Conservation (phyloP, 2,797 vertebrate genomes). For the Hipposideros larvatus region DNA sequence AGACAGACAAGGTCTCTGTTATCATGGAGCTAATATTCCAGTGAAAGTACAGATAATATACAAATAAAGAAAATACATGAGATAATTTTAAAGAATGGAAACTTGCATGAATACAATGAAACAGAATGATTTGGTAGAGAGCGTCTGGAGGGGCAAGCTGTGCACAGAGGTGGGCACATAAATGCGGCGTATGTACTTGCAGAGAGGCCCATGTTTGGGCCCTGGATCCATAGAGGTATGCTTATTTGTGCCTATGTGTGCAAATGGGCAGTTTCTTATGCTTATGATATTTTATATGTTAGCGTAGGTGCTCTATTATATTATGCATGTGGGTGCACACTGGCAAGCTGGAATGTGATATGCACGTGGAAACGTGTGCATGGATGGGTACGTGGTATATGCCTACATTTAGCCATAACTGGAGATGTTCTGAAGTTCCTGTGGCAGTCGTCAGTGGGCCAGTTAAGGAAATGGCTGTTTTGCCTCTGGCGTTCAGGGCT, state of each 20-base stretch:
- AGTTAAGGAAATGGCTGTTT: slow-evolving; percentile 67
- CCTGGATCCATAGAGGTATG: not conserved
- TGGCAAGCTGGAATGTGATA: not conserved
- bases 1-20: slow-evolving; percentile 37
- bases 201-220: not conserved
- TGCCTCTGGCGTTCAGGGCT: slow-evolving; percentile 62
- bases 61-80: slow-evolving; percentile 58
- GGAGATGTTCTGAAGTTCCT: slow-evolving; percentile 58
- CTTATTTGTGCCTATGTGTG: slow-evolving; percentile 45
- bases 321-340: not conserved
- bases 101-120: slow-evolving; percentile 40
- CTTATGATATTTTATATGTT: slow-evolving; percentile 37
- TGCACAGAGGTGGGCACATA: not conserved
- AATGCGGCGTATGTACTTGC: not conserved
- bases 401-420: not conserved
- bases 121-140: slow-evolving; percentile 22
- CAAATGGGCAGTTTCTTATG: slow-evolving; percentile 22
- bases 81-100: slow-evolving; percentile 67
- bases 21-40: slow-evolving; percentile 28
- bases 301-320: not conserved
- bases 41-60: slow-evolving; percentile 43
- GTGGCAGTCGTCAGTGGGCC: slow-evolving; percentile 29
- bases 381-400: not conserved
- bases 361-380: not conserved
- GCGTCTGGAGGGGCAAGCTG: slow-evolving; percentile 46